Base-by-base conservation (phyloP, 1,140 invertebrate genomes). In the Eupristina koningsbergeri region DNA sequence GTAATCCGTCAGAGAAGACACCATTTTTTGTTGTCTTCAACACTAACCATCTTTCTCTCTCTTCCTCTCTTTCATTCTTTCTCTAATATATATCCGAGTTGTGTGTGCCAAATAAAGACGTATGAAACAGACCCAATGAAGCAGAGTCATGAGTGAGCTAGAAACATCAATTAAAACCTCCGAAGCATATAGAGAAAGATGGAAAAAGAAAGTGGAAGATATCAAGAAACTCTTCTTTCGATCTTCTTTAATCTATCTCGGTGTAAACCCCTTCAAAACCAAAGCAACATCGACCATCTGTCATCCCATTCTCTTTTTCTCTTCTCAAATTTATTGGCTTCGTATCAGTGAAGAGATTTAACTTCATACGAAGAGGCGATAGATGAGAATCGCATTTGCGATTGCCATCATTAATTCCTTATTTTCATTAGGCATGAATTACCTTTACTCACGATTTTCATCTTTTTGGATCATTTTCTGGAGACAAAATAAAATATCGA, bases 231-330 rank as follows among this genome's bases (percentile, higher is more conserved):
- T 5, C 36, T 8, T 34, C 31, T 67, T 67, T 26, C 71, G 77
- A 80, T 53, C 73, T 81, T 85, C 80, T 86, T 86, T 86, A 84
- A 86, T 83, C 84, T 85, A 41, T 13, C 19, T 19, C 22, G 74
- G 9, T 7, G n/a, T 31, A 22, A 76, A 76, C 77, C 84, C 58
- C 79, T 85, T 83, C 85, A 88, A 87, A 89, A 89, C 6, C 31
- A 36, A 15, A 67, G 31, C 81, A 86, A 86, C 90, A 90, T 91
- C 89, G 89, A 89, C 89, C 90, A 90, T 91, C 89, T 90, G 91
- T 91, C 91, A 89, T 86, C 87, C 88, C 86, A 87, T 87, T 89
- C 89, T 91, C 88, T 91, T 92, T 91, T 91, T 90, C 89, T 88
- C 88, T 88, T 86, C 6, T 86, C 86, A 89, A 92, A 92, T 92